Base-by-base conservation (phyloP, 2,113 vertebrate species). In the Aix galericulata region DNA sequence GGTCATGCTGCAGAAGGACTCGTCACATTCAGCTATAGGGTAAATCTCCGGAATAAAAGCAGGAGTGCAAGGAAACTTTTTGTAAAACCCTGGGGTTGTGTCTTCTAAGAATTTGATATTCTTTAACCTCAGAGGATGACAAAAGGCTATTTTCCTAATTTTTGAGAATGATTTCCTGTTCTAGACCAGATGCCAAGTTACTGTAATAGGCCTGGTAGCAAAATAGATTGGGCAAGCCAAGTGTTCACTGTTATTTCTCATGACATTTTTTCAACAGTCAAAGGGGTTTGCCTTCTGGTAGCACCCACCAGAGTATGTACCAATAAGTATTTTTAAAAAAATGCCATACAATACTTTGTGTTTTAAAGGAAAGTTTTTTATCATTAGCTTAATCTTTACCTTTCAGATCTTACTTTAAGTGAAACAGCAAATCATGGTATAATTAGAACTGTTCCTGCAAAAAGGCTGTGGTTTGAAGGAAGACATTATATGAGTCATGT, bases 161-260 rank as follows among this genome's bases (percentile, higher is more conserved):
- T 86, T 23, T 64, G 17, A 13, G 29, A 52, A 42, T 15, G 32
- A 27, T n/a, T 71, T 83, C 26, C 23, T 36, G 6, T 12, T 82
- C 26, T 78, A 48, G 21, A 38, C n/a, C 81, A 23, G 21, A 8
- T 9, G 75, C 7, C 44, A 29, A 52, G 9, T 31, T 67, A 56
- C 5, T 20, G 68, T 8, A 77, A 73, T 22, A 48, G 2, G 4
- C 21, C 10, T 76, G 8, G 32, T 38, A 85, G 13, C 11, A 93
- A 67, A 82, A 12, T 9, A 81, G 27, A 32, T 7, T 10, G 18
- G n/a, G 26, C 16, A 74, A 86, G 60, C 21, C 5, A 17, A 74
- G 3, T 11, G 17, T 25, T 56, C 13, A 1, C 20, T 0, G 1
- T 73, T 52, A 58, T 6, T 2, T 8, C 8, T 72, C 8, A n/a